These are phyloP conservation scores for Proales similis DNA, from an alignment of 1,140 invertebrate species.

Conservation along the genomic window DNA sequence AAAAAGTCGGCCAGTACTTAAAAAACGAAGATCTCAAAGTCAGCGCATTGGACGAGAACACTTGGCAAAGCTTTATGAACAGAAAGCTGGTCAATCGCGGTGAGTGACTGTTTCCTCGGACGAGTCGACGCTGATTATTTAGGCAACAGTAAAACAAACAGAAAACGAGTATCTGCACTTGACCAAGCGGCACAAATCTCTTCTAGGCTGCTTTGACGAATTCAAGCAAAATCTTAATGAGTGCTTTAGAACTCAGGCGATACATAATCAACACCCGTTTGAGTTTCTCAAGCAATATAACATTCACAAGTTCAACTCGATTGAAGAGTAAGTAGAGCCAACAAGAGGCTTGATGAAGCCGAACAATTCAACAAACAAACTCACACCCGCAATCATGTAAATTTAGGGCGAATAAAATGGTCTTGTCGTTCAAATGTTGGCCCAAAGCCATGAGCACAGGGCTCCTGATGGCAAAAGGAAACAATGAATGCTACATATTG, in stretches of 20 bases:
- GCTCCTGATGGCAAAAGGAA: constrained; percentile 19
- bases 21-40: constrained; percentile 29
- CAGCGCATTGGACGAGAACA: constrained; percentile 3
- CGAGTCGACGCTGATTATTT: not conserved
- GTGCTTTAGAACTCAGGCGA: constrained; percentile 34
- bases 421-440: constrained; percentile 29
- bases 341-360: no score
- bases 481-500: constrained; percentile 34
- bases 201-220: constrained; percentile 35
- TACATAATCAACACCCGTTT: constrained; percentile 33
- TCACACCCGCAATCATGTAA: no score
- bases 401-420: constrained; percentile 34
- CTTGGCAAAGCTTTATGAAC: constrained; percentile 26
- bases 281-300: constrained; percentile 37
- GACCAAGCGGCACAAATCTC: constrained; percentile 34
- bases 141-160: not conserved
- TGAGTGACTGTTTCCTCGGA: not conserved
- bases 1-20: constrained; percentile 37
- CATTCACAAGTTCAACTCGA: constrained; percentile 34
- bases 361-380: no score
- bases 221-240: constrained; percentile 36
- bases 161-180: constrained; percentile 31
- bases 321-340: constrained; percentile 17
- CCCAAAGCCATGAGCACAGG: constrained; percentile 23
- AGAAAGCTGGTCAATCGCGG: constrained; percentile 14